Evolutionary conservation across 1,140 invertebrate species (phyloP).

Genomic region (Coptotermes formosanus): DNA sequence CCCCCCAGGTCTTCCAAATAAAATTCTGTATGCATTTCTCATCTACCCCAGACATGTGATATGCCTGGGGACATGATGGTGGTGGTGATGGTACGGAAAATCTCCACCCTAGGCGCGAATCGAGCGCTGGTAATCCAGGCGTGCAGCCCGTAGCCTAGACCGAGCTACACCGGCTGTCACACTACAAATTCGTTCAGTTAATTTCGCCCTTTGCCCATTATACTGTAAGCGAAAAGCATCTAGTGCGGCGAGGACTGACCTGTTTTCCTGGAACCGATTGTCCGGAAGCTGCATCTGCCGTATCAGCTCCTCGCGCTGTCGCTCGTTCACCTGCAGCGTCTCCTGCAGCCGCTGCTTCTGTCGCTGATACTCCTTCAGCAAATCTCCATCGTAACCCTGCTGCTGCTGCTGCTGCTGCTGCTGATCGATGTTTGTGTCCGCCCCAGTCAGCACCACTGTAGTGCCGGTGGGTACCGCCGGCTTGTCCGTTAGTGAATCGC

Average conservation of each 20-base stretch:
- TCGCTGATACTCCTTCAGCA: slow-evolving; percentile 71
- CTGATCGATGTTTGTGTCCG: background rate
- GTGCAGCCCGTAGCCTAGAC: too few species aligned
- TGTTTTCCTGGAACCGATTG: slow-evolving; percentile 50
- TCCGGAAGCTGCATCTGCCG: slow-evolving; percentile 52
- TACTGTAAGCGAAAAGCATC: too few species aligned
- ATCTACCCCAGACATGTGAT: too few species aligned
- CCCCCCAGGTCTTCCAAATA: too few species aligned
- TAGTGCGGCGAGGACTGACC: slow-evolving; percentile 42
- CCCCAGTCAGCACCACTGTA: background rate
- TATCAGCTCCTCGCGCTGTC: slow-evolving; percentile 56
- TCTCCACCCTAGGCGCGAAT: too few species aligned
- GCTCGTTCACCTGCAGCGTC: slow-evolving; percentile 59
- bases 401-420: slow-evolving; percentile 5
- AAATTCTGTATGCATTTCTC: too few species aligned
- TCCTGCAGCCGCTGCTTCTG: slow-evolving; percentile 68
- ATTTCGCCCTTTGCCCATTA: too few species aligned
- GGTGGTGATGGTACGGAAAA: too few species aligned
- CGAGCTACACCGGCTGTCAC: too few species aligned
- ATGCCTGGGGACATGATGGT: too few species aligned
- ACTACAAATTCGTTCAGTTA: too few species aligned
- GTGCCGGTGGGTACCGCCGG: slow-evolving; percentile 36
- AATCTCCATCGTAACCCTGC: slow-evolving; percentile 50
- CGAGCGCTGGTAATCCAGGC: too few species aligned
- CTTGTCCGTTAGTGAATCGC: slow-evolving; percentile 60